These are phyloP conservation scores for Pediacus dermestoides DNA, from an alignment of 2,888 invertebrate genomes.

Conservation along the genomic window DNA sequence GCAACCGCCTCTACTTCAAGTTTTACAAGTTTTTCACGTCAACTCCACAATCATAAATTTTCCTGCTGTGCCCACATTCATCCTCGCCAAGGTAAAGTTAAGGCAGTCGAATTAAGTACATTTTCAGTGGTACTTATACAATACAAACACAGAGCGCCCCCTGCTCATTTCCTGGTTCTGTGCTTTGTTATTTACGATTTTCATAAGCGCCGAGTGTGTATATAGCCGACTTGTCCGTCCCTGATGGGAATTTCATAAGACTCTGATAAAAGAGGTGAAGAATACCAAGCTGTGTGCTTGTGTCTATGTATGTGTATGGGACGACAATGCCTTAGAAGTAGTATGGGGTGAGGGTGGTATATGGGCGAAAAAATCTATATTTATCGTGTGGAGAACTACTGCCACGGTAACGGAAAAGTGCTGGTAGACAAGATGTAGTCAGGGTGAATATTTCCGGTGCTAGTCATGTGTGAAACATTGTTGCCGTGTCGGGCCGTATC, in stretches of 20 bases:
- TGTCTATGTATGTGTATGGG: constrained; percentile 2
- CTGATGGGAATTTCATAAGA: constrained; percentile 10
- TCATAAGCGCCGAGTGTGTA: no score
- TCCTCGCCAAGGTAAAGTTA: no score
- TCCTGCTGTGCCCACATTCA: no score
- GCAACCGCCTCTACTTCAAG: no score
- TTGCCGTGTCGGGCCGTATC: constrained; percentile 31
- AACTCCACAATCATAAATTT: no score
- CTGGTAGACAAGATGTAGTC: constrained; percentile 23
- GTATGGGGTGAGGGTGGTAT: constrained; percentile 11
- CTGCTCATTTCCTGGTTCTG: constrained; percentile 5
- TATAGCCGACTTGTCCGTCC: not conserved
- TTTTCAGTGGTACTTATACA: no score
- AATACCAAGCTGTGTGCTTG: constrained; percentile 1
- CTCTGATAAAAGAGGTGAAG: constrained; percentile 10
- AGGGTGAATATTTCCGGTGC: constrained; percentile 28
- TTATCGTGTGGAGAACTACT: constrained; percentile 7
- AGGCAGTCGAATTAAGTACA: no score
- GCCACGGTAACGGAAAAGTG: constrained; percentile 14
- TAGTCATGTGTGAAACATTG: constrained; percentile 35
- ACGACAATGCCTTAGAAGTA: no score
- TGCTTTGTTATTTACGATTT: constrained; percentile 3
- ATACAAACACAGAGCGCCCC: no score
- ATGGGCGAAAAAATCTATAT: constrained; percentile 25
- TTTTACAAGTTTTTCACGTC: no score